These are phyloP conservation scores for Coracopsis vasa DNA, from an alignment of 2,113 vertebrate species.

Conservation along the genomic window DNA sequence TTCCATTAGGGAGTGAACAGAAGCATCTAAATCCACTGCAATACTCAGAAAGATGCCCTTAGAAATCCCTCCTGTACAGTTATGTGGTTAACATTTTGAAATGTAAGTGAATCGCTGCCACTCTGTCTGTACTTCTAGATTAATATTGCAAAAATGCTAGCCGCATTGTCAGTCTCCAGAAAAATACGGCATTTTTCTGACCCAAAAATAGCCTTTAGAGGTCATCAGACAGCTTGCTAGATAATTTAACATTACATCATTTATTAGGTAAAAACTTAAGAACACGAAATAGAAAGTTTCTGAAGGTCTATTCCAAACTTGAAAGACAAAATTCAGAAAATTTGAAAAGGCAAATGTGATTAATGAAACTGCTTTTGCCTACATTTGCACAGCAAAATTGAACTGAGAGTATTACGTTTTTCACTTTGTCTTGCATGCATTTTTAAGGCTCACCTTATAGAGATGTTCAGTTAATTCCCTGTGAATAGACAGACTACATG, in stretches of 20 bases:
- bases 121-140: conserved; percentile 9
- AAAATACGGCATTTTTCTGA: not conserved
- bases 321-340: not conserved
- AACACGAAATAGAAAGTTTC: not conserved
- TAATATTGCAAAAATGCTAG: conserved; percentile 55
- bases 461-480: not conserved
- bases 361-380: not conserved
- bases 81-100: conserved; percentile 28
- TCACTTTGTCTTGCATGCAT: not conserved
- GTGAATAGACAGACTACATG: not conserved
- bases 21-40: conserved; percentile 1
- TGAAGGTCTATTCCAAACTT: not conserved
- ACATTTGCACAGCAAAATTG: not conserved
- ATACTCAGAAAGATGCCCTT: conserved; percentile 10
- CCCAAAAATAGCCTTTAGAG: not conserved
- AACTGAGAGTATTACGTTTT: not conserved
- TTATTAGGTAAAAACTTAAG: not conserved
- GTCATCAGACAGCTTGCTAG: not conserved
- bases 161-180: not conserved
- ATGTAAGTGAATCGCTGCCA: conserved; percentile 25
- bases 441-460: not conserved
- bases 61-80: conserved; percentile 6
- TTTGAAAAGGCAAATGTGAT: not conserved
- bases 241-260: not conserved
- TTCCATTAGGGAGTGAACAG: conserved; percentile 23